Conservation (phyloP, 92 coral and sea anemone species). For the Siderastrea radians region DNA sequence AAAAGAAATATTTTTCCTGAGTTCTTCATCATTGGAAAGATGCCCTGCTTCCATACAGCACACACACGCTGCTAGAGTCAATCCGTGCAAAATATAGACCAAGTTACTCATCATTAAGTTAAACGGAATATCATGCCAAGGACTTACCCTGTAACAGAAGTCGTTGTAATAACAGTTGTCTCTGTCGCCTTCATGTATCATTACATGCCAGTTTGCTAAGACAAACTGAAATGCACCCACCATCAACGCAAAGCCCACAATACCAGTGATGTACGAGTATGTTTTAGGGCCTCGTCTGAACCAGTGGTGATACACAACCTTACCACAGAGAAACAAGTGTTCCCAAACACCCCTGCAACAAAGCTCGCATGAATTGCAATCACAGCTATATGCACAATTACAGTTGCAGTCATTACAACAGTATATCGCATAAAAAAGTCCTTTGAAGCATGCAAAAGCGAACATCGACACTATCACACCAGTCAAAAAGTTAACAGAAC, state of each 20-base stretch:
- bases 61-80: slow-evolving; percentile 76
- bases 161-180: slow-evolving; percentile 90
- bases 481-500: slow-evolving; percentile 50
- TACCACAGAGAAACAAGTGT: background rate
- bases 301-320: slow-evolving; percentile 62
- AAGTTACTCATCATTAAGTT: slow-evolving; percentile 93
- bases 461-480: slow-evolving; percentile 74
- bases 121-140: slow-evolving; percentile 74
- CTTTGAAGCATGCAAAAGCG: slow-evolving; percentile 77
- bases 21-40: slow-evolving; percentile 7
- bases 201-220: slow-evolving; percentile 78
- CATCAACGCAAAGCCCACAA: slow-evolving; percentile 85
- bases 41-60: slow-evolving; percentile 79
- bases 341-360: too few relatives aligned
- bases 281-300: slow-evolving; percentile 67
- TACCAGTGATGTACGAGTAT: slow-evolving; percentile 76
- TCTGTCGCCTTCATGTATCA: slow-evolving; percentile 82
- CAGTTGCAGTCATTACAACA: too few relatives aligned
- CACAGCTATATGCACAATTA: too few relatives aligned
- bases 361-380: too few relatives aligned
- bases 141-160: slow-evolving; percentile 81
- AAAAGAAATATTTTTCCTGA: slow-evolving; percentile 62
- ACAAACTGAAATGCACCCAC: slow-evolving; percentile 90
- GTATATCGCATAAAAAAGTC: slow-evolving; percentile 31
- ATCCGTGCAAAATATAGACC: slow-evolving; percentile 80